Conservation (phyloP, 2,797 vertebrate genomes). For the Sebastiscus albofasciatus region DNA sequence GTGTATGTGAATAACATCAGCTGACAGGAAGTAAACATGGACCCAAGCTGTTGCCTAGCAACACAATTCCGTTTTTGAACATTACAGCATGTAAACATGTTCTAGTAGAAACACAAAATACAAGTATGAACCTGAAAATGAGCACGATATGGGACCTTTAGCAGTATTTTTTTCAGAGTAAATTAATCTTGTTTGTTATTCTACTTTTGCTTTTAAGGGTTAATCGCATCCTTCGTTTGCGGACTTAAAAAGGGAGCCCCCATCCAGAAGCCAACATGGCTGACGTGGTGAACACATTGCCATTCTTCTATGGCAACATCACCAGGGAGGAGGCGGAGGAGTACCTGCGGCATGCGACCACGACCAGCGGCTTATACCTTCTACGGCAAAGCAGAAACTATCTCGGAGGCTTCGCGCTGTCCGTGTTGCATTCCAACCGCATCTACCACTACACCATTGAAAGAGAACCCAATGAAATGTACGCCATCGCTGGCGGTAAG, state of each 20-base stretch:
- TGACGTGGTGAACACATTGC: constrained; percentile 84
- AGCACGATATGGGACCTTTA: too few species aligned
- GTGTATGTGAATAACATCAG: too few species aligned
- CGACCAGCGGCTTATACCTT: constrained; percentile 72
- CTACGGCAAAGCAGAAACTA: constrained; percentile 95
- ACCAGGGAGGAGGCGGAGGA: constrained; percentile 91
- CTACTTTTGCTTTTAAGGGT: constrained; percentile 37
- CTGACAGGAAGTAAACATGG: too few species aligned
- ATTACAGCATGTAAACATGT: too few species aligned
- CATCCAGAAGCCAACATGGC: constrained; percentile 48
- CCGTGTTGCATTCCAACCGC: constrained; percentile 83
- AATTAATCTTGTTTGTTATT: not conserved
- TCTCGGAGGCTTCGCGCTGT: constrained; percentile 93
- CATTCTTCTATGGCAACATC: constrained; percentile 96
- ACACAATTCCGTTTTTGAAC: too few species aligned
- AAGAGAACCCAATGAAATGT: constrained; percentile 88
- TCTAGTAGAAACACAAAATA: too few species aligned
- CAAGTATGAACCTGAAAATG: too few species aligned
- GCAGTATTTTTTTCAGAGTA: not conserved
- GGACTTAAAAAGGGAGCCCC: not conserved
- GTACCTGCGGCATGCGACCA: constrained; percentile 77
- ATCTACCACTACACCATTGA: constrained; percentile 97
- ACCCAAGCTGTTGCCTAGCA: too few species aligned
- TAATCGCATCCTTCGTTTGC: constrained; percentile 2
- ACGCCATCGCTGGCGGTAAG: constrained; percentile 91